phyloP scores from a whole-genome alignment of 2,113 vertebrate genomes.

The Tachysurus fulvidraco region DNA sequence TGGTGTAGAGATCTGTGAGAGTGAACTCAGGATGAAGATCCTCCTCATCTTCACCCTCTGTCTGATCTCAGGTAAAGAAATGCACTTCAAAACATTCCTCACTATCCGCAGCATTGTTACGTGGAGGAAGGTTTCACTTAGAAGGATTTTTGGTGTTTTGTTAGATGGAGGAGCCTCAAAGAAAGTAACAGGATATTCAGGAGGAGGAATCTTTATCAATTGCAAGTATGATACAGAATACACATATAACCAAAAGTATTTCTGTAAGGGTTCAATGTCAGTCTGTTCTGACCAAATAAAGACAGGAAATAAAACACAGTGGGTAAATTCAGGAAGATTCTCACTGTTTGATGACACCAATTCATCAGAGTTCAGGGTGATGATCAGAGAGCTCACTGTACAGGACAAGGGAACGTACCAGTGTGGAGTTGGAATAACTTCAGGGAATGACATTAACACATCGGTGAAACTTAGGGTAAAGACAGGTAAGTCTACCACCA shows the following conservation, averaged over 20 bases:
- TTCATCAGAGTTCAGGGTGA: not conserved
- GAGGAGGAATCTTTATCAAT: not conserved
- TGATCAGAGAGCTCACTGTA: not conserved
- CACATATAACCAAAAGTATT: not conserved
- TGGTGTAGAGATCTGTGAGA: too few species aligned
- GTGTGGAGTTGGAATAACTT: not conserved
- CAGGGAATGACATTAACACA: not conserved
- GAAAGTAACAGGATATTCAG: slow-evolving; percentile 1
- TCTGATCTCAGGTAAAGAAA: slow-evolving; percentile 59
- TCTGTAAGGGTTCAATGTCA: not conserved
- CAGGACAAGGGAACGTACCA: not conserved
- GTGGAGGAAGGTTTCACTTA: not conserved
- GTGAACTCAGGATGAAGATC: slow-evolving; percentile 10
- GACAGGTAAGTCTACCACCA: not conserved
- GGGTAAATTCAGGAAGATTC: not conserved
- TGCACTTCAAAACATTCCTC: not conserved
- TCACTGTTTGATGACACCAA: slow-evolving; percentile 12
- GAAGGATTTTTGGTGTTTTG: slow-evolving; percentile 5
- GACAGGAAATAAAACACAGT: not conserved
- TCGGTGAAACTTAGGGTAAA: not conserved
- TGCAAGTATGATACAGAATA: not conserved
- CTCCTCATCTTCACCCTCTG: slow-evolving; percentile 40
- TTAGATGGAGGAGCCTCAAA: not conserved
- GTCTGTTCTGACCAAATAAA: not conserved
- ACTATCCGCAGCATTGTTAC: slow-evolving; percentile 2